Percentiles rank a stretch among this genome's conserved stretches.
phyloP scores from a whole-genome alignment of 2,888 invertebrate genomes.

The Lasioglossum zephyrum region DNA sequence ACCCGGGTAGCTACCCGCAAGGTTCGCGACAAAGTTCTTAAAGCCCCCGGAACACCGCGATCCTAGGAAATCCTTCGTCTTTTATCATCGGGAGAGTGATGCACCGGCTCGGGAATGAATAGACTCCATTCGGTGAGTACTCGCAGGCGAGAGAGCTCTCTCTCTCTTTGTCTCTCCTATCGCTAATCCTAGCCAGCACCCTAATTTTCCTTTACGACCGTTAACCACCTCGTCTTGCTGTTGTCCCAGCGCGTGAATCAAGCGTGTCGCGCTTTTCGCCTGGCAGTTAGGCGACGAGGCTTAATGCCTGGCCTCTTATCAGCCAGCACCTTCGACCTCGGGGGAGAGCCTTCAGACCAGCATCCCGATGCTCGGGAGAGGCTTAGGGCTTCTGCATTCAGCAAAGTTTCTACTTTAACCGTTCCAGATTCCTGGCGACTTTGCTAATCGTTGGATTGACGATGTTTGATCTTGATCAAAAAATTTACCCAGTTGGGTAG shows the following conservation, averaged over 20 bases:
- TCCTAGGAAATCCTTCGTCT: conserved; percentile 46
- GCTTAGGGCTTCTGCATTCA: conserved; percentile 4
- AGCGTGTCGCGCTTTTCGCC: conserved; percentile 43
- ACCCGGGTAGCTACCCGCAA: not conserved
- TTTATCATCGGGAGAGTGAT: conserved; percentile 45
- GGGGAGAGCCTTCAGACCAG: conserved; percentile 11
- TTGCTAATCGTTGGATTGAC: not conserved
- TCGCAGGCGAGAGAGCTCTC: conserved; percentile 16
- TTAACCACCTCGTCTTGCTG: conserved; percentile 57
- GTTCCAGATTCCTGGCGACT: not conserved
- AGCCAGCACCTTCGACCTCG: conserved; percentile 68
- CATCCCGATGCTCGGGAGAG: not conserved
- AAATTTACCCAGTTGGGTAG: not conserved
- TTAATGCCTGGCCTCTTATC: conserved; percentile 71
- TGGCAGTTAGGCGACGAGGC: conserved; percentile 48
- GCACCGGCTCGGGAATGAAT: conserved; percentile 37
- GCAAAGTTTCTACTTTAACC: not conserved
- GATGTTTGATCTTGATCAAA: not conserved
- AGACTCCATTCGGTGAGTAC: conserved; percentile 55
- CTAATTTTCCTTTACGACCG: conserved; percentile 68
- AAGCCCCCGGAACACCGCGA: conserved; percentile 25
- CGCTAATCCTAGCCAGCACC: conserved; percentile 61
- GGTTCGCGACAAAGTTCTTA: conserved; percentile 32
- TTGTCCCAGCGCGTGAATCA: conserved; percentile 33
- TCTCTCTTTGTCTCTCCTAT: conserved; percentile 46